phyloP scores from a whole-genome alignment of 2,888 invertebrate species.

The Cabera pusaria region DNA sequence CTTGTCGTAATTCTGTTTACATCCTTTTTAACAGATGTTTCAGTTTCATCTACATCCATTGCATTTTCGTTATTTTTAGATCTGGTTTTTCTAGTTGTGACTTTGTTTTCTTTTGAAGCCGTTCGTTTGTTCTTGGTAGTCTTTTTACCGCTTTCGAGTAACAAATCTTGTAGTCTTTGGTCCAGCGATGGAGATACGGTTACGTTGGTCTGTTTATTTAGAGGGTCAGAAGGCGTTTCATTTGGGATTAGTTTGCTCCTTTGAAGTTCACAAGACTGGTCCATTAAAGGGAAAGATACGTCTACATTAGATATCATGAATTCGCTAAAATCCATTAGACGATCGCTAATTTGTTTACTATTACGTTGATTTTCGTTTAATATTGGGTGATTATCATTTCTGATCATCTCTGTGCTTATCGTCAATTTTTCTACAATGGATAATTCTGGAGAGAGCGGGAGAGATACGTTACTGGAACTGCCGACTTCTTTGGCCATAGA shows the following conservation, averaged over 20 bases:
- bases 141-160: conserved; percentile 69
- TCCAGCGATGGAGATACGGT: conserved; percentile 58
- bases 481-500: conserved; percentile 26
- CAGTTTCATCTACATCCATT: too few species aligned
- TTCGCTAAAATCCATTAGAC: conserved; percentile 40
- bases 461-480: conserved; percentile 60
- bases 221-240: too few species aligned
- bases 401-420: conserved; percentile 49
- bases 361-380: conserved; percentile 46
- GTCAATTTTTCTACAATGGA: conserved; percentile 72
- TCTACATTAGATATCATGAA: conserved; percentile 52
- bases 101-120: conserved; percentile 4
- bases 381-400: conserved; percentile 37
- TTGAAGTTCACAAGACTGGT: conserved; percentile 51
- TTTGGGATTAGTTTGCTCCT: conserved; percentile 30
- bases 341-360: conserved; percentile 14
- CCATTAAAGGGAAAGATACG: conserved; percentile 62
- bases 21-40: too few species aligned
- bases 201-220: too few species aligned
- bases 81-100: conserved; percentile 8
- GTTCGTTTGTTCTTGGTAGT: conserved; percentile 19
- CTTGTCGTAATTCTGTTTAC: too few species aligned
- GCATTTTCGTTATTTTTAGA: too few species aligned
- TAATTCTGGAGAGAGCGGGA: conserved; percentile 67
- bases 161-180: conserved; percentile 51